phyloP scores from a whole-genome alignment of 2,888 invertebrate species.

The Junonia oenone region DNA sequence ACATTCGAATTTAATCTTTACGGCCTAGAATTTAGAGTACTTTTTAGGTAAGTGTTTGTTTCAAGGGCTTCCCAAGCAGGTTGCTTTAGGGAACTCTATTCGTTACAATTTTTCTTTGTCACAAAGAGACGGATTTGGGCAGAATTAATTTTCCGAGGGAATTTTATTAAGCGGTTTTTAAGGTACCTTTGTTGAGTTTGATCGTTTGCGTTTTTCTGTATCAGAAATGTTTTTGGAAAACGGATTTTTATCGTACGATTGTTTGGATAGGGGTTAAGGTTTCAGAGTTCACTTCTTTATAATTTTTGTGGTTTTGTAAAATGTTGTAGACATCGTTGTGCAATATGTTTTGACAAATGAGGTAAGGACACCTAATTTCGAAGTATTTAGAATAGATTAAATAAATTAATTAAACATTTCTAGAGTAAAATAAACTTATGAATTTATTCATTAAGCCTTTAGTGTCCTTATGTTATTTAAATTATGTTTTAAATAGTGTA shows the following conservation, averaged over 20 bases:
- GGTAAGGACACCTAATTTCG: no score
- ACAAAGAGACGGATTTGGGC: slow-evolving; percentile 66
- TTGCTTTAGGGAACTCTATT: slow-evolving; percentile 59
- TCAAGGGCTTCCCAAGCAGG: slow-evolving; percentile 51
- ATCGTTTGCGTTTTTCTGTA: slow-evolving; percentile 33
- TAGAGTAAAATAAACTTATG: no score
- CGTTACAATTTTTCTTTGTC: slow-evolving; percentile 76
- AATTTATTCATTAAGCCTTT: no score
- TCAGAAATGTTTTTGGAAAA: slow-evolving; percentile 19
- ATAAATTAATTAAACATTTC: no score
- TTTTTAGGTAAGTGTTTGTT: not conserved
- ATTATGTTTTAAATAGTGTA: no score
- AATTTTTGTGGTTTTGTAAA: no score
- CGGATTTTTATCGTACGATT: not conserved
- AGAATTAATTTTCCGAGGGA: slow-evolving; percentile 64
- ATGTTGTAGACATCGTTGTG: no score
- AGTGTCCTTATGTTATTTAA: no score
- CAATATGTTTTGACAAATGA: no score
- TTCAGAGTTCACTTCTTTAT: no score
- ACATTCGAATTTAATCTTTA: not conserved
- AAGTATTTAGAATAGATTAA: no score
- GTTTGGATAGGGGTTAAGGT: no score
- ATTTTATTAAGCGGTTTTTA: slow-evolving; percentile 54
- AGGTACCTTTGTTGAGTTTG: slow-evolving; percentile 38
- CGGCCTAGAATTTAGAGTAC: not conserved